A percentile compares a stretch with the other conserved stretches of the same genome.
phyloP scores from a whole-genome alignment of 2,888 invertebrate genomes.

The Amblyteles armatorius region DNA sequence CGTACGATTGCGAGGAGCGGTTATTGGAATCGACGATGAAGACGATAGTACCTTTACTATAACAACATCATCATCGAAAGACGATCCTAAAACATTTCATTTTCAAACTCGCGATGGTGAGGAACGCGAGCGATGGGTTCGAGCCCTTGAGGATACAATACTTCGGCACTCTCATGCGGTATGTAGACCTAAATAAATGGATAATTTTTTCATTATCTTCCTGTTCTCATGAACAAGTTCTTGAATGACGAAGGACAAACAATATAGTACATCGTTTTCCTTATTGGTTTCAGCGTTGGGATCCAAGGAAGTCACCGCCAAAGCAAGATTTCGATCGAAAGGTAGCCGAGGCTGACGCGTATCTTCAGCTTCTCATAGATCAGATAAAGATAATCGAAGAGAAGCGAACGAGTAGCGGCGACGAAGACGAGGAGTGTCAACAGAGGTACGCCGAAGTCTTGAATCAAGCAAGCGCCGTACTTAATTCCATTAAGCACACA shows the following conservation, averaged over 20 bases:
- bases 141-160: conserved; percentile 97
- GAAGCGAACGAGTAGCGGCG: conserved; percentile 73
- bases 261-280: neutral
- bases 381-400: conserved; percentile 90
- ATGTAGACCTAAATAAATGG: conserved; percentile 68
- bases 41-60: conserved; percentile 99
- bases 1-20: conserved; percentile 98
- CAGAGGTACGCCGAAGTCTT: conserved; percentile 78
- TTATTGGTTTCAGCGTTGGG: conserved; percentile 85
- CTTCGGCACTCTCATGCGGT: conserved; percentile 91
- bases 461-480: conserved; percentile 89
- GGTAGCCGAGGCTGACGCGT: conserved; percentile 97
- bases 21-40: conserved; percentile 99
- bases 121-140: conserved; percentile 98
- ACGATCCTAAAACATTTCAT: conserved; percentile 99
- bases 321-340: conserved; percentile 91
- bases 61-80: conserved; percentile 87
- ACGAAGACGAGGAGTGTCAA: conserved; percentile 77
- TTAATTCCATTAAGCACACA: conserved; percentile 99
- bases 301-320: conserved; percentile 86
- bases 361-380: conserved; percentile 97
- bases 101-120: conserved; percentile 98
- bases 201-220: neutral
- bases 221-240: neutral
- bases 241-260: neutral